Percentiles rank a stretch among this genome's conserved stretches.
These are phyloP conservation scores for Temnothorax longispinosus DNA, from an alignment of 1,140 invertebrate genomes.

Conservation along the genomic window DNA sequence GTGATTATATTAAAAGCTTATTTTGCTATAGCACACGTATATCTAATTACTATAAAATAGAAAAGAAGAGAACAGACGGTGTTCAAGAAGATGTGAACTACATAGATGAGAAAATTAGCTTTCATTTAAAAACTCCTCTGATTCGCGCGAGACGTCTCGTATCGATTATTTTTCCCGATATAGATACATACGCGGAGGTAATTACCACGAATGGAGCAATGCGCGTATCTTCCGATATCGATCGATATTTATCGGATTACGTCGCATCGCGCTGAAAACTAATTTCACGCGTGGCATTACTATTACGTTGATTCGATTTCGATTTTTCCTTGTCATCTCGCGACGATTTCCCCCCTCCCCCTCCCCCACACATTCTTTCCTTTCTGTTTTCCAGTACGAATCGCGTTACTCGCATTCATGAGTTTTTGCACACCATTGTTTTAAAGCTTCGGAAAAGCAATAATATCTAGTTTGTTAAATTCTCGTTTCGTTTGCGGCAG, in stretches of 20 bases:
- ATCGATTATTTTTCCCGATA: constrained; percentile 35
- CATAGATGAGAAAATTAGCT: constrained; percentile 22
- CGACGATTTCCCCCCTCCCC: background rate
- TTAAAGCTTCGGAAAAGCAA: constrained; percentile 68
- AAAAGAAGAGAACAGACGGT: background rate
- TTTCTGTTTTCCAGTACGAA: constrained; percentile 48
- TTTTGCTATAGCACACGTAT: constrained; percentile 5
- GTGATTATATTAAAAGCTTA: constrained; percentile 38
- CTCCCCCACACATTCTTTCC: background rate
- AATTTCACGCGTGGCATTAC: constrained; percentile 65
- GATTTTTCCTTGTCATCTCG: constrained; percentile 54
- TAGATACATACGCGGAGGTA: constrained; percentile 3
- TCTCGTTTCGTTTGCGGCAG: constrained; percentile 50
- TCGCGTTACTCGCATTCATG: constrained; percentile 46
- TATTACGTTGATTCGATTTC: constrained; percentile 64
- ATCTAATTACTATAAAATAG: constrained; percentile 26
- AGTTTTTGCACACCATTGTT: constrained; percentile 51
- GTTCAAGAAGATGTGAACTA: background rate
- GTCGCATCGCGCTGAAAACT: constrained; percentile 53
- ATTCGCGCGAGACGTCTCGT: background rate
- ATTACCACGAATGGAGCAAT: constrained; percentile 43
- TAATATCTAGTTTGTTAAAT: constrained; percentile 69
- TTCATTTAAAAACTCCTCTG: background rate
- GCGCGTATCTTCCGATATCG: constrained; percentile 31
- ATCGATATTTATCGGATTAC: constrained; percentile 67